A percentile compares a stretch with the other conserved stretches of the same genome.
Evolutionary conservation across 2,797 vertebrate species (phyloP).

Genomic region (Rhynchotus rufescens): DNA sequence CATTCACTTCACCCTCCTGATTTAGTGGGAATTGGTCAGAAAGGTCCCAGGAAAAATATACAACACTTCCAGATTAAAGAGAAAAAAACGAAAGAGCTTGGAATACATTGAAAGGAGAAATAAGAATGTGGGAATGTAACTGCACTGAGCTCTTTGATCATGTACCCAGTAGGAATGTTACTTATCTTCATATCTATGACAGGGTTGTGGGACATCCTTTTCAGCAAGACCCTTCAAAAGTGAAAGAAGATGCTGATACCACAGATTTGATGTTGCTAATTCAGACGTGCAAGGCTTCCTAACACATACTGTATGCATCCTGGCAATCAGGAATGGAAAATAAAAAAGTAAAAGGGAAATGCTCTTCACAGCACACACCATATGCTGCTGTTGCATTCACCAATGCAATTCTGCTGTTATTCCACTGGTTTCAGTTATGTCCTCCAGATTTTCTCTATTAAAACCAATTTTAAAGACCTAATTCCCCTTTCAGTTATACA

Average conservation of each 20-base stretch:
- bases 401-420: not conserved
- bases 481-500: not conserved
- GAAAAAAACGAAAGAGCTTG: slow-evolving; percentile 57
- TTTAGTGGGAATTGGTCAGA: slow-evolving; percentile 77
- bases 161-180: slow-evolving; percentile 63
- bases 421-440: not conserved
- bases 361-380: not conserved
- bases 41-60: slow-evolving; percentile 68
- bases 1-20: slow-evolving; percentile 39
- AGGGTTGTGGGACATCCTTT: slow-evolving; percentile 44
- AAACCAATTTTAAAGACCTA: not conserved
- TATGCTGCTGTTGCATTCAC: not conserved
- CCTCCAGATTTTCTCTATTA: slow-evolving; percentile 4
- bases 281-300: not conserved
- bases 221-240: not conserved
- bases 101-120: slow-evolving; percentile 76
- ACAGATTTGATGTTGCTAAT: not conserved
- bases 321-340: slow-evolving; percentile 9
- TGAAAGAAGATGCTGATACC: not conserved
- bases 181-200: slow-evolving; percentile 68
- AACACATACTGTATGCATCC: not conserved
- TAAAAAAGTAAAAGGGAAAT: not conserved
- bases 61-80: slow-evolving; percentile 68
- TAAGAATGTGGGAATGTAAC: slow-evolving; percentile 63
- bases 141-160: slow-evolving; percentile 72